Evolutionary conservation across 2,888 invertebrate genomes (phyloP).

Genomic region (Synergus itoensis): DNA sequence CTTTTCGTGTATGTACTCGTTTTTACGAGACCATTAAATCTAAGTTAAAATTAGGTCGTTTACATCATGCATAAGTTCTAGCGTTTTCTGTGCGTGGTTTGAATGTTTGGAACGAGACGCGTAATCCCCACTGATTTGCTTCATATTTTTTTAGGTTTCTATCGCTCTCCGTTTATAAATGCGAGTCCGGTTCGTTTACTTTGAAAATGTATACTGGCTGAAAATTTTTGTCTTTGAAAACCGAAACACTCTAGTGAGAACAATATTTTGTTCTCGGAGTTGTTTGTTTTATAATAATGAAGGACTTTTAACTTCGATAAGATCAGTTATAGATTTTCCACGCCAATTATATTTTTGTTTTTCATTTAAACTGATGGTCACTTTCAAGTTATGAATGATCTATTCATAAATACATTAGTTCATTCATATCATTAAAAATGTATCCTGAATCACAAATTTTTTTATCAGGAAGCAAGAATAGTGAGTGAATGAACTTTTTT

Average conservation of each 20-base stretch:
- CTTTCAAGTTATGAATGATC: not conserved
- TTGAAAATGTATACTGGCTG: not conserved
- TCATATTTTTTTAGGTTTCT: slow-evolving; percentile 30
- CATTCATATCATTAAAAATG: not conserved
- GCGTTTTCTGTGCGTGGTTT: slow-evolving; percentile 3
- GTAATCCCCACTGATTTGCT: slow-evolving; percentile 34
- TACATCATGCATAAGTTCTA: slow-evolving; percentile 33
- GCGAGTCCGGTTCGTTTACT: slow-evolving; percentile 16
- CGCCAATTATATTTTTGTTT: too few species aligned
- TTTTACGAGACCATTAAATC: slow-evolving; percentile 31
- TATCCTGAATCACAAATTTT: slow-evolving; percentile 15
- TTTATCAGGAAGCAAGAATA: slow-evolving; percentile 4
- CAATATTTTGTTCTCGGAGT: not conserved
- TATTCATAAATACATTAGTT: not conserved
- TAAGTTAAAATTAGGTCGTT: slow-evolving; percentile 35
- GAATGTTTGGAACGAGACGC: slow-evolving; percentile 13
- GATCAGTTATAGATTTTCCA: too few species aligned
- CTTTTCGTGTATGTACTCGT: slow-evolving; percentile 30
- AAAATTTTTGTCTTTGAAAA: not conserved
- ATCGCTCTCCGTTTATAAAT: slow-evolving; percentile 28
- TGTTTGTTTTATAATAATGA: not conserved
- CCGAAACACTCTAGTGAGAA: not conserved
- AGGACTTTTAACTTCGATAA: too few species aligned
- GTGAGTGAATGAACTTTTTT: slow-evolving; percentile 34
- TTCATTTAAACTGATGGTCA: too few species aligned